Conservation (phyloP, 2,113 vertebrate species). For the Xyrauchen texanus region DNA sequence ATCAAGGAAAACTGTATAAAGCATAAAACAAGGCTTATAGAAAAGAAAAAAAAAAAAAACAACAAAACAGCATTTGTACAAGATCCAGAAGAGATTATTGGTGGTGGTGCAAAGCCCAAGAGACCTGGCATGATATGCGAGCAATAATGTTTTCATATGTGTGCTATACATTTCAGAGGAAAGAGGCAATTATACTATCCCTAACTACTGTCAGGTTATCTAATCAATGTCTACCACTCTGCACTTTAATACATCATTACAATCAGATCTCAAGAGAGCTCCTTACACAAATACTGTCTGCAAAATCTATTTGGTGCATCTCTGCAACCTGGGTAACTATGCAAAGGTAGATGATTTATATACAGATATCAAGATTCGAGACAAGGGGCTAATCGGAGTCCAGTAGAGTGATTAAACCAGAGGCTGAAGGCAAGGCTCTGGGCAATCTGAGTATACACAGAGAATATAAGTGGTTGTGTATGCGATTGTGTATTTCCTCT, state of each 20-base stretch:
- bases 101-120: neutral
- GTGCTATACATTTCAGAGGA: neutral
- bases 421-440: conserved; percentile 40
- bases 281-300: too few relatives aligned
- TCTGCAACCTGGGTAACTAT: neutral
- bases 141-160: conserved; percentile 6
- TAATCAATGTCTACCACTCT: neutral
- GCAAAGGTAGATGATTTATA: conserved; percentile 4
- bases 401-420: conserved; percentile 32
- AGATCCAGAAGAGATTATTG: neutral
- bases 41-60: too few relatives aligned
- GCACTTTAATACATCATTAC: neutral
- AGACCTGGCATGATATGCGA: neutral
- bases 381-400: conserved; percentile 26
- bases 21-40: neutral
- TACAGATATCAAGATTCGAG: conserved; percentile 40
- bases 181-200: neutral
- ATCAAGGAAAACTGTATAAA: too few relatives aligned
- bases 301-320: neutral
- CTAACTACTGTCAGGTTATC: neutral
- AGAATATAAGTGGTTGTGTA: conserved; percentile 22
- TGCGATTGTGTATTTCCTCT: conserved; percentile 59
- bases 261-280: too few relatives aligned
- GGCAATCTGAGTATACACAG: conserved; percentile 23
- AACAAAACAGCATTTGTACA: neutral